Base-by-base conservation (phyloP, 2,888 invertebrate species). In the Sinotaia quadrata region DNA sequence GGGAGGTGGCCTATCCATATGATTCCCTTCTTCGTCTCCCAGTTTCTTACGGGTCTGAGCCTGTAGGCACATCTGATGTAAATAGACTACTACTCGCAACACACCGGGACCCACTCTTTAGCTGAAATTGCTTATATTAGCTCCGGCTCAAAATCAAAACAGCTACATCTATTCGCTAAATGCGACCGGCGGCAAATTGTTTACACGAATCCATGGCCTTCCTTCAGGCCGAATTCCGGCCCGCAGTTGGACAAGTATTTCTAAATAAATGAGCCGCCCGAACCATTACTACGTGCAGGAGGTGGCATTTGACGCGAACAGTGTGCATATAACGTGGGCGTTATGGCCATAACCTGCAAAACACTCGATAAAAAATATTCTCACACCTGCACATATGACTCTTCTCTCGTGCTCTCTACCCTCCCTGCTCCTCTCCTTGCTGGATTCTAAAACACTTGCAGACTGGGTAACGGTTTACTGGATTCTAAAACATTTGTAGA, bases 101-200 rank as follows among this genome's bases (percentile, higher is more conserved):
- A 54, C 54, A 54, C 27, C 54, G 27, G 54, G 54, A 10, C 54
- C 54, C 54, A 54, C 54, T 54, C 54, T 54, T 54, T 27, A 8
- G 12, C 54, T 31, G 54, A 54, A 54, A 31, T 47, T 60, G 60
- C 60, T 60, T 60, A 36, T 60, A 60, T 41, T 60, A 41, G 60
- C 31, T 24, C 24, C 44, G 44, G 41, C 60, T 47, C 31, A 7
- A 10, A 44, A 60, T 44, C 44, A 60, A 60, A 60, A 60, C 60
- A 60, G 37, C 60, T 60, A 60, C 47, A 60, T 60, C 60, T 37
- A 60, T 60, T 60, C 60, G 29, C 60, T 60, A 60, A 60, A 37
- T 47, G 60, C 33, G 47, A 47, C 60, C 60, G 60, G 18, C 47
- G 60, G 60, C 27, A 44, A 44, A 60, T 36, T 60, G 60, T 60